phyloP scores from a whole-genome alignment of 2,113 vertebrate genomes.

The Tetrax tetrax region DNA sequence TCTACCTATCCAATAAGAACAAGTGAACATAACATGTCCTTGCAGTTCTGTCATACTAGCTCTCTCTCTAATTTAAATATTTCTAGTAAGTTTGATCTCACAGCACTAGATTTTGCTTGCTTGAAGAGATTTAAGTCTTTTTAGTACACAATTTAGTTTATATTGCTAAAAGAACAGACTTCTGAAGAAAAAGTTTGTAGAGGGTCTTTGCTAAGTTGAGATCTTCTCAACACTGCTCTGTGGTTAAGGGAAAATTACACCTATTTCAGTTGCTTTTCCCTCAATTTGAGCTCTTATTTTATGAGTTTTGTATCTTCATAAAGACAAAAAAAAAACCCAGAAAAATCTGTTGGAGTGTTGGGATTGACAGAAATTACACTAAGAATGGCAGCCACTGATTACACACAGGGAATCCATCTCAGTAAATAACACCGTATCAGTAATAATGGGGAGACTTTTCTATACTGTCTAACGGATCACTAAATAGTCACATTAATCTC shows the following conservation, averaged over 20 bases:
- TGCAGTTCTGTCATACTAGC: background rate
- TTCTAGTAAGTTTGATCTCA: background rate
- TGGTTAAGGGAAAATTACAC: background rate
- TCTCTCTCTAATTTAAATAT: background rate
- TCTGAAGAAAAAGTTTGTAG: background rate
- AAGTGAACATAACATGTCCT: rapidly evolving
- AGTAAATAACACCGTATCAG: background rate
- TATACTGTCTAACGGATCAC: background rate
- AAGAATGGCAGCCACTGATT: background rate
- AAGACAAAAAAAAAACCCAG: background rate
- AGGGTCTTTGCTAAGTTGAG: background rate
- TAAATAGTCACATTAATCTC: background rate
- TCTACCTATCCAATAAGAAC: background rate
- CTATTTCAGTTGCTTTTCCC: background rate
- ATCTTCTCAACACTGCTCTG: rapidly evolving
- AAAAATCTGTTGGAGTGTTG: background rate
- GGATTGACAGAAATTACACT: background rate
- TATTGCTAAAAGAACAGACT: background rate
- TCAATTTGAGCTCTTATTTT: background rate
- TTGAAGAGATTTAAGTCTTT: background rate
- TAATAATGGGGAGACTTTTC: background rate
- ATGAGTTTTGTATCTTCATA: background rate
- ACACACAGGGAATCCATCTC: background rate
- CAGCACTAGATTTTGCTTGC: background rate
- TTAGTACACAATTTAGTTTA: background rate